Conservation (phyloP, 2,797 vertebrate species). For the Xiphophorus birchmanni region DNA sequence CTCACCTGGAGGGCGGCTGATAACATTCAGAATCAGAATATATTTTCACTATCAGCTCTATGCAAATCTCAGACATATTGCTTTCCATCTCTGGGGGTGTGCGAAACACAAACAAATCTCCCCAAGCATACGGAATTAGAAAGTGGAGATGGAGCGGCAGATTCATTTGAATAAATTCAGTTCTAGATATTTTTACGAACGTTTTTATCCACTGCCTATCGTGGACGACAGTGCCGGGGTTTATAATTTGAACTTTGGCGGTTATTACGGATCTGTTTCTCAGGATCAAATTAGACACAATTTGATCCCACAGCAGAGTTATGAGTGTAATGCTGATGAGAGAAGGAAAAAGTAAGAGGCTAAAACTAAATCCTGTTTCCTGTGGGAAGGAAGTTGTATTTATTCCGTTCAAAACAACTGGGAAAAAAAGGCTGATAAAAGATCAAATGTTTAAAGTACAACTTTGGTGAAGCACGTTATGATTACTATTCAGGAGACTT, state of each 20-base stretch:
- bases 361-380: not conserved
- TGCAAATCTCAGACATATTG: conserved; percentile 80
- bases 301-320: conserved; percentile 33
- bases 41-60: conserved; percentile 65
- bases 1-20: conserved; percentile 42
- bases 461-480: not conserved
- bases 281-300: conserved; percentile 57
- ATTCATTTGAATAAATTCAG: conserved; percentile 65
- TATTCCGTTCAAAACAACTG: not conserved
- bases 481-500: too few relatives aligned
- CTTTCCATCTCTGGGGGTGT: conserved; percentile 64
- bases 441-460: not conserved
- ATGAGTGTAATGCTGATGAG: not conserved
- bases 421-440: not conserved
- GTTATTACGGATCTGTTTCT: conserved; percentile 48
- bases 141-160: conserved; percentile 38
- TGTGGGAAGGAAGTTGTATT: not conserved
- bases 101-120: conserved; percentile 23
- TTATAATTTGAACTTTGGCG: conserved; percentile 34
- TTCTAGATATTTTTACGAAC: conserved; percentile 44
- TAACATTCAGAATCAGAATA: conserved; percentile 65
- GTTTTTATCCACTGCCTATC: conserved; percentile 42
- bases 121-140: conserved; percentile 43
- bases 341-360: not conserved
- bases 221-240: conserved; percentile 6